These are phyloP conservation scores for Andrena trimmerana DNA, from an alignment of 2,888 invertebrate genomes.

Conservation along the genomic window DNA sequence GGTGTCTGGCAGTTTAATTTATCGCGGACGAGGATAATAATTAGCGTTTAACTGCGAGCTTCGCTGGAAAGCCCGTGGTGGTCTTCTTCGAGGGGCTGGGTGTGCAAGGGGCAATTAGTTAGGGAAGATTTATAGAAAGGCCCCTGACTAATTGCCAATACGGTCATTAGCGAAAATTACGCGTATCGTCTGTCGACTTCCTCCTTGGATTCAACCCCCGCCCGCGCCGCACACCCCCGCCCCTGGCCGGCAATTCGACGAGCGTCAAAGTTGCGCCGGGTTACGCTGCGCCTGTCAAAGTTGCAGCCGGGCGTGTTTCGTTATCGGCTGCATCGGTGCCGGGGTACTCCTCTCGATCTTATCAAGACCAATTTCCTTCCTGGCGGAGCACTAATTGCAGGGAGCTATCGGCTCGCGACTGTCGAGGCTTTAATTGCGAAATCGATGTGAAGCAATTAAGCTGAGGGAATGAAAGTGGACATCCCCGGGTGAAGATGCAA, in stretches of 20 bases:
- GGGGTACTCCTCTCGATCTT: neutral
- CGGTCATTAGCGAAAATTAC: slow-evolving; percentile 75
- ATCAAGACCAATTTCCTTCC: neutral
- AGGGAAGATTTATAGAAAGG: slow-evolving; percentile 77
- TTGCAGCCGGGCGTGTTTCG: neutral
- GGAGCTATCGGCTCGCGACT: slow-evolving; percentile 23
- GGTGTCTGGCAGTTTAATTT: slow-evolving; percentile 76
- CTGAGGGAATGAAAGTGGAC: neutral
- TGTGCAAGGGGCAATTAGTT: slow-evolving; percentile 79
- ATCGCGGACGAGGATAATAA: slow-evolving; percentile 79
- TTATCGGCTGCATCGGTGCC: slow-evolving; percentile 8
- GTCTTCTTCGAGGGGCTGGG: slow-evolving; percentile 67
- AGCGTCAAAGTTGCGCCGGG: slow-evolving; percentile 7
- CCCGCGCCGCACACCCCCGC: neutral
- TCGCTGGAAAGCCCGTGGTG: slow-evolving; percentile 70
- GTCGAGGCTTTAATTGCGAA: slow-evolving; percentile 34
- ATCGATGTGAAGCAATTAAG: neutral
- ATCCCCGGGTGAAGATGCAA: neutral
- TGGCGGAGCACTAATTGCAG: neutral
- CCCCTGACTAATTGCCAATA: slow-evolving; percentile 77
- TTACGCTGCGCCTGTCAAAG: slow-evolving; percentile 1
- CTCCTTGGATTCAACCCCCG: slow-evolving; percentile 22
- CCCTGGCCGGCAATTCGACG: neutral
- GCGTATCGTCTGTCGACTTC: slow-evolving; percentile 58
- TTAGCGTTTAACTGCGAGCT: slow-evolving; percentile 77